A percentile compares a stretch with the other conserved stretches of the same genome.
Conservation (phyloP, 2,113 vertebrate species). For the Phyllostomus hastatus region DNA sequence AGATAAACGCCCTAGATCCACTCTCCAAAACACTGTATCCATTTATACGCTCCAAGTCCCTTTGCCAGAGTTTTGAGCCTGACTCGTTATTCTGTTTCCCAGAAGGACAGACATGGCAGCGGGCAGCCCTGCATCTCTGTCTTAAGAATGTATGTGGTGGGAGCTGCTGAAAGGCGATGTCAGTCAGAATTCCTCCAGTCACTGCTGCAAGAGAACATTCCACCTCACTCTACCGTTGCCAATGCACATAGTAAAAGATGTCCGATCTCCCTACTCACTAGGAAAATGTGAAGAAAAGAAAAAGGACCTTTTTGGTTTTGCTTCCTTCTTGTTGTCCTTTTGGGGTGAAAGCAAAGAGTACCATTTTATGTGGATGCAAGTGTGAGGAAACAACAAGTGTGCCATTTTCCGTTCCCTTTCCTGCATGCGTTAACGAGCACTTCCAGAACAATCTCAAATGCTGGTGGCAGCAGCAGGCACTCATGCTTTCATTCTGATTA, state of each 20-base stretch:
- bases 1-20: neutral
- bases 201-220: neutral
- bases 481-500: neutral
- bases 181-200: neutral
- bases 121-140: neutral
- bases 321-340: neutral
- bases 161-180: neutral
- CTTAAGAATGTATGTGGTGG: neutral
- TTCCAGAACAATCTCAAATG: neutral
- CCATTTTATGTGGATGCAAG: neutral
- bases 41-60: neutral
- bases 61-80: neutral
- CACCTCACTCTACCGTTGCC: neutral
- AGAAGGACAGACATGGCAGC: neutral
- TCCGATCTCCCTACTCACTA: neutral
- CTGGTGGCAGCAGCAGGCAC: rapidly evolving
- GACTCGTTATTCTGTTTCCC: neutral
- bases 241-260: neutral
- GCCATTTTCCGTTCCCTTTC: neutral
- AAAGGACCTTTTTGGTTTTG: neutral
- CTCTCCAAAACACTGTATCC: neutral
- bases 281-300: neutral
- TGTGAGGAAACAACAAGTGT: neutral
- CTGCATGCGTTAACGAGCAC: neutral
- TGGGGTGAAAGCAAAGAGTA: neutral